These are phyloP conservation scores for Chaetops frenatus DNA, from an alignment of 2,113 vertebrate species.

Conservation along the genomic window DNA sequence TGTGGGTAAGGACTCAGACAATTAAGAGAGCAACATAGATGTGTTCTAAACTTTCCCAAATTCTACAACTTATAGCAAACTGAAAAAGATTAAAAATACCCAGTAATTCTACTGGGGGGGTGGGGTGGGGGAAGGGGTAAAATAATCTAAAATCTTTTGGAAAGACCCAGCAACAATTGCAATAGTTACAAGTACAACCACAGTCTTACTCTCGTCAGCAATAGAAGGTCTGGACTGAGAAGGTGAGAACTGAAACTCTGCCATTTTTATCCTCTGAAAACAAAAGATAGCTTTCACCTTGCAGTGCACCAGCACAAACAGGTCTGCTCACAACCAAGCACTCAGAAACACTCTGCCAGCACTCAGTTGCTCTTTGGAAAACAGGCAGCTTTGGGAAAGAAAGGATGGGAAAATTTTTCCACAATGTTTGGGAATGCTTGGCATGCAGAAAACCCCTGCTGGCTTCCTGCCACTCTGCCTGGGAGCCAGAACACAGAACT, in stretches of 20 bases:
- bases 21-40: neutral
- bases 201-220: rapidly evolving
- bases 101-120: too few relatives aligned
- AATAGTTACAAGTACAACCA: neutral
- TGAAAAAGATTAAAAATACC: rapidly evolving
- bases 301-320: neutral
- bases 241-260: neutral
- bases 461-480: neutral
- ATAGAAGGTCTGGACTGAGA: neutral
- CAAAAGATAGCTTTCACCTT: neutral
- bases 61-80: neutral
- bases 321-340: neutral
- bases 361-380: neutral
- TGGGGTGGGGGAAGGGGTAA: neutral
- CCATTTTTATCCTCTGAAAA: neutral
- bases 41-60: neutral
- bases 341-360: neutral
- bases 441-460: neutral
- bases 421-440: neutral
- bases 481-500: neutral
- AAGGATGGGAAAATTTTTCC: neutral
- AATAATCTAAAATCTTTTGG: neutral
- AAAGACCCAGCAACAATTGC: neutral
- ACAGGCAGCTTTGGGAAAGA: neutral
- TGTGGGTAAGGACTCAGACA: neutral